Evolutionary conservation across 2,113 vertebrate species (phyloP), one percentile per base, ranked within the genome.

Genomic region (Colinus virginianus): DNA sequence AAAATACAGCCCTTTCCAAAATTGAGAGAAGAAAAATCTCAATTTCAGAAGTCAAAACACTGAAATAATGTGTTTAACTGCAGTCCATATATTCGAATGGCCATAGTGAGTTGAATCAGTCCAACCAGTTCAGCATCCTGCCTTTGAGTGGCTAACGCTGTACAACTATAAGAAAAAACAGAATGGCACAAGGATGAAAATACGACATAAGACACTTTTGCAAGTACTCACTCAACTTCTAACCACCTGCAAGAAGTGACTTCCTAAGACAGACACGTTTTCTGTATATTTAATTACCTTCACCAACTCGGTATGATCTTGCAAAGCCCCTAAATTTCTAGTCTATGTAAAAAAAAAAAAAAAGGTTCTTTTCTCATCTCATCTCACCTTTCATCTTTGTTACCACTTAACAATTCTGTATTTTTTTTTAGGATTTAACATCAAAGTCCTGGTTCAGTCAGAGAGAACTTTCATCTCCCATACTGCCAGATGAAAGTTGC

Each of bases 141-240:
- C n/a, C 55, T 67, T n/a, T 69, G 1, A 1, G 64, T 13, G 20
- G 25, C n/a, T 62, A 88, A 70, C 76, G 22, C 23, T 63, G 5
- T 14, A 38, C 2, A 71, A 20, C 12, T 19, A 78, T 15, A 36
- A 13, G 63, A 81, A 78, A 92, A 71, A 8, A 74, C 0, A 78
- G 38, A 90, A 70, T 8, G 10, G 12, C 88, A 25, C 5, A 75
- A 78, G 43, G 84, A 78, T 5, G 11, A 26, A 84, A 30, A 42
- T 36, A 58, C 1, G 25, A 75, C 30, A 13, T 34, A 81, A 45
- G 2, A 48, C 0, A 0, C 40, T 43, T 68, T 88, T 75, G 19
- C 74, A 88, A 90, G 81, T 11, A 84, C 48, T 49, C 55, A 55
- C 30, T 76, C 58, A 77, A 36, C 36, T 92, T 82, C 18, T 55